Evolutionary conservation across 1,140 invertebrate species (phyloP).

Genomic region (Sitodiplosis mosellana): DNA sequence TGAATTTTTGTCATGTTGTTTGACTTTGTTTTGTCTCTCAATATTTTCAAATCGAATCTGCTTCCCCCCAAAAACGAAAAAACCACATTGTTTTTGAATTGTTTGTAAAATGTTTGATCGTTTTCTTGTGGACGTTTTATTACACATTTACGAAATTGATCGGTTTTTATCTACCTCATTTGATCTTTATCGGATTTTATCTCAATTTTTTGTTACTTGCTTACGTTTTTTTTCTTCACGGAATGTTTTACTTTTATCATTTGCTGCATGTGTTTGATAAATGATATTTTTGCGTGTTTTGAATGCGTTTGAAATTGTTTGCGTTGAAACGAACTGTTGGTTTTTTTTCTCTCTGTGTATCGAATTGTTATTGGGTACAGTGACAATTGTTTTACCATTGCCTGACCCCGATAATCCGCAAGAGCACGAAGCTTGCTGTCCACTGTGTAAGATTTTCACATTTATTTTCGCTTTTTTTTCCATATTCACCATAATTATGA

Average conservation of each 20-base stretch:
- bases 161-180: too few relatives aligned
- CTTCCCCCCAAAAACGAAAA: slow-evolving; percentile 2
- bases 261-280: too few relatives aligned
- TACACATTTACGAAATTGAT: too few relatives aligned
- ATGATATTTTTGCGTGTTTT: neutral
- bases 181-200: too few relatives aligned
- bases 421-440: slow-evolving; percentile 74
- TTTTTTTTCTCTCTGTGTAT: neutral
- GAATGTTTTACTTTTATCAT: too few relatives aligned
- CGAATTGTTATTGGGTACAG: slow-evolving; percentile 14
- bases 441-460: slow-evolving; percentile 55
- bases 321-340: too few relatives aligned
- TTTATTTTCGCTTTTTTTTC: neutral
- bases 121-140: too few relatives aligned
- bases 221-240: too few relatives aligned
- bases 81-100: neutral
- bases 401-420: slow-evolving; percentile 66
- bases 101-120: too few relatives aligned
- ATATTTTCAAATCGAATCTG: slow-evolving; percentile 1
- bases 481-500: too few relatives aligned
- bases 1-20: slow-evolving; percentile 7
- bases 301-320: too few relatives aligned
- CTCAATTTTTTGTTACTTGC: neutral
- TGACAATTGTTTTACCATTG: slow-evolving; percentile 56
- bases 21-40: slow-evolving; percentile 4